Base-by-base conservation (phyloP, 2,113 vertebrate genomes). In the Emydura subglobosa region DNA sequence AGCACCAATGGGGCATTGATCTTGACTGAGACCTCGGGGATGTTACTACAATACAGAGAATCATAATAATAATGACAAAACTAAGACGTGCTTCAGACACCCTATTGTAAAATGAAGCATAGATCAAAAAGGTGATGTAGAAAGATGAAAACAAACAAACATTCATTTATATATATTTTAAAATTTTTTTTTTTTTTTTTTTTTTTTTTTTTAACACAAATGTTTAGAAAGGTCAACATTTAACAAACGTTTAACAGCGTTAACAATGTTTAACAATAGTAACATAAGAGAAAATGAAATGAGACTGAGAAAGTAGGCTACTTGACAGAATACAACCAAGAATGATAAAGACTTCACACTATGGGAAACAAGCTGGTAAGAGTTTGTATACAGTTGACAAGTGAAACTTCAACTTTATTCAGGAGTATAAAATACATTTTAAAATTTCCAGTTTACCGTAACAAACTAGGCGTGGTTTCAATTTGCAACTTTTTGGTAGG, bases 341-440 rank as follows among this genome's bases (percentile, higher is more conserved):
- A 79, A n/a, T 25, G 83, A 86, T 4, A 2, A 7, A 76, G 47
- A 42, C 22, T 54, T 53, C 17, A 34, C 5, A 22, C 84, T 83
- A 59, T 4, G 50, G 31, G n/a, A 13, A 25, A 91, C 68, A 86
- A 1, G 8, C 27, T 88, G 44, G 29, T 82, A 5, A 8, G 39
- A 81, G 39, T 19, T 74, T 82, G 16, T 57, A 57, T 39, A 8
- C 39, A 80, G 61, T 34, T 11, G 44, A 92, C 95, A 87, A 96
- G 88, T 95, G 97, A 97, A 98, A 94, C 91, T 84, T 51, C 87
- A 87, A 95, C 88, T 98, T 98, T 98, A 98, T 98, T 98, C 87
- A 91, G 93, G 91, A 97, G 96, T 97, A 98, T 57, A 96, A 96
- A 97, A 95, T 91, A 96, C 92, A 96, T 65, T 94, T 96, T 94